Base-by-base conservation (phyloP, 2,888 invertebrate genomes). In the Nomada ruficornis region DNA sequence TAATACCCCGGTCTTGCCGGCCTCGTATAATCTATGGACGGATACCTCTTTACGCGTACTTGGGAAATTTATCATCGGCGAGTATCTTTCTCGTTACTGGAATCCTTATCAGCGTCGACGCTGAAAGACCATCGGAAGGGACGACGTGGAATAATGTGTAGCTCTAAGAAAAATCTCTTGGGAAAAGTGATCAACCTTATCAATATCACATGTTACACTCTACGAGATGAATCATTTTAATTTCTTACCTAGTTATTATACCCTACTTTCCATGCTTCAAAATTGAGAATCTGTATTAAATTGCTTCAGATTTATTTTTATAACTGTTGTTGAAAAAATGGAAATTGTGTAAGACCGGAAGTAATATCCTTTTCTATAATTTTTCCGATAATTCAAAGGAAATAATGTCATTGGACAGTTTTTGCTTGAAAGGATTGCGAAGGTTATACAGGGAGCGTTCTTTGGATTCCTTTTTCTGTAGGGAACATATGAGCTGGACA, bases 1-100 rank as follows among this genome's bases (percentile, higher is more conserved):
- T 88, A 89, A 89, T 89, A 88, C 83, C 84, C 82, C 62, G 84
- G 86, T 87, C 87, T 85, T 82, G 82, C 82, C 83, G 75, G 80
- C 79, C 85, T 79, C 60, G 81, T 83, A 82, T 78, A 83, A 85
- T 88, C 84, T 83, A 77, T 77, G 82, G 85, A 82, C 62, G 72
- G 70, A 67, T 77, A 67, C 82, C 80, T 84, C 77, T 79, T 76
- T 81, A 67, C 64, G 77, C 74, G 81, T 60, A 80, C 65, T 55
- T 68, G 60, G 55, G 67, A 78, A 75, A 82, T 85, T 87, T 83
- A 85, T 71, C 63, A 77, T 77, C 59, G 57, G n/a, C 23, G 57
- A 80, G 78, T 76, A 86, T 82, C 74, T 77, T 54, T 76, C 75
- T 80, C 82, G 71, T 82, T 83, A 82, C 59, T 7, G 68, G 71